phyloP scores from a whole-genome alignment of 2,888 invertebrate species.

The Fragum fragum region DNA sequence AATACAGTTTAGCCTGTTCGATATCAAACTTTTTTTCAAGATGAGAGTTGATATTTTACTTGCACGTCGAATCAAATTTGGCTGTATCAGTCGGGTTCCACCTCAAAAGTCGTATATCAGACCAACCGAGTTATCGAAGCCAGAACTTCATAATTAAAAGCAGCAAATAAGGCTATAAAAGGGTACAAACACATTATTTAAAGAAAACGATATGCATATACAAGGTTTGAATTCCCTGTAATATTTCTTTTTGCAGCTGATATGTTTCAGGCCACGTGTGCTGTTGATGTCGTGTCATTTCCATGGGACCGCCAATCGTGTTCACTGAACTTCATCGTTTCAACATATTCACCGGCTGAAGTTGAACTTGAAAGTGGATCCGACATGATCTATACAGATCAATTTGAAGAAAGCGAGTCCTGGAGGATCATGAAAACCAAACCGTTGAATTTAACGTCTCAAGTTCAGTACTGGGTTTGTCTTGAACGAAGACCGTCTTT shows the following conservation, averaged over 20 bases:
- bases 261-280: conserved; percentile 28
- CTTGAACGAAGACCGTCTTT: not conserved
- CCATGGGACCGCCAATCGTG: conserved; percentile 52
- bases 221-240: too few relatives aligned
- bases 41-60: too few relatives aligned
- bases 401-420: not conserved
- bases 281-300: conserved; percentile 37
- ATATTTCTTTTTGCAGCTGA: conserved; percentile 32
- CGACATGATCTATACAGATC: not conserved
- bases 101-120: too few relatives aligned
- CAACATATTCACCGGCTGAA: conserved; percentile 21
- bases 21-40: too few relatives aligned
- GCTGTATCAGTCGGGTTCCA: too few relatives aligned
- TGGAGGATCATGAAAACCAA: not conserved
- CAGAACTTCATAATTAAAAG: too few relatives aligned
- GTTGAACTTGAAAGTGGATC: not conserved
- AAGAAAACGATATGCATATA: too few relatives aligned
- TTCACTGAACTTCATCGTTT: conserved; percentile 29
- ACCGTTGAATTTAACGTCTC: not conserved
- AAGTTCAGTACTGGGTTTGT: conserved; percentile 7
- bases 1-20: too few relatives aligned
- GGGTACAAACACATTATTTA: too few relatives aligned
- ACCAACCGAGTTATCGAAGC: too few relatives aligned
- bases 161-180: too few relatives aligned
- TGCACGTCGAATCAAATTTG: too few relatives aligned